Percentiles rank a stretch among this genome's conserved stretches.
phyloP scores from a whole-genome alignment of 2,888 invertebrate species.

The Latheticus oryzae region DNA sequence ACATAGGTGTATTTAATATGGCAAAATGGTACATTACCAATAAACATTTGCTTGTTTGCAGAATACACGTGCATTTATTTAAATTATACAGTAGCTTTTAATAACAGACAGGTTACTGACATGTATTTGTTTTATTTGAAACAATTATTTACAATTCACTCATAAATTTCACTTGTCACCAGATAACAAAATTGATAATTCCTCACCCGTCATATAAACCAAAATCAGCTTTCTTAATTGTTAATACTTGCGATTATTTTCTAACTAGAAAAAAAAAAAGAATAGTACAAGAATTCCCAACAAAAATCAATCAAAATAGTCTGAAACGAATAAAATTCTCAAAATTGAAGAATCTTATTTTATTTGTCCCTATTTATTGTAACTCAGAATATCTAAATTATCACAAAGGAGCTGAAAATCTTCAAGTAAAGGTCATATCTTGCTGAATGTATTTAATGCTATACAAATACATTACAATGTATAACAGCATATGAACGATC shows the following conservation, averaged over 20 bases:
- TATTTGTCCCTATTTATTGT: too few relatives aligned
- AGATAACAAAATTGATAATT: constrained; percentile 60
- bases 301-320: too few relatives aligned
- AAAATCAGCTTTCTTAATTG: constrained; percentile 29
- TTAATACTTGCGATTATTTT: constrained; percentile 4
- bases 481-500: too few relatives aligned
- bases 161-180: constrained; percentile 60
- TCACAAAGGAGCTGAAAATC: too few relatives aligned
- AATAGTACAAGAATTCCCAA: neutral
- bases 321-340: neutral
- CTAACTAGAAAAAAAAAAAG: constrained; percentile 5
- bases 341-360: too few relatives aligned
- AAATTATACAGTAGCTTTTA: constrained; percentile 52
- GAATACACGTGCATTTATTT: constrained; percentile 53
- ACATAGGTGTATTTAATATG: constrained; percentile 58
- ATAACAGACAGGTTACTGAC: constrained; percentile 48
- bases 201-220: constrained; percentile 37
- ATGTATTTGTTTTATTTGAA: constrained; percentile 63
- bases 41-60: constrained; percentile 46
- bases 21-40: constrained; percentile 41
- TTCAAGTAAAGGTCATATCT: too few relatives aligned
- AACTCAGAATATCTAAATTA: too few relatives aligned
- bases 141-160: constrained; percentile 67
- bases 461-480: too few relatives aligned
- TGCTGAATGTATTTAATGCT: too few relatives aligned